phyloP scores from a whole-genome alignment of 2,113 vertebrate species.

The Peromyscus polionotus region DNA sequence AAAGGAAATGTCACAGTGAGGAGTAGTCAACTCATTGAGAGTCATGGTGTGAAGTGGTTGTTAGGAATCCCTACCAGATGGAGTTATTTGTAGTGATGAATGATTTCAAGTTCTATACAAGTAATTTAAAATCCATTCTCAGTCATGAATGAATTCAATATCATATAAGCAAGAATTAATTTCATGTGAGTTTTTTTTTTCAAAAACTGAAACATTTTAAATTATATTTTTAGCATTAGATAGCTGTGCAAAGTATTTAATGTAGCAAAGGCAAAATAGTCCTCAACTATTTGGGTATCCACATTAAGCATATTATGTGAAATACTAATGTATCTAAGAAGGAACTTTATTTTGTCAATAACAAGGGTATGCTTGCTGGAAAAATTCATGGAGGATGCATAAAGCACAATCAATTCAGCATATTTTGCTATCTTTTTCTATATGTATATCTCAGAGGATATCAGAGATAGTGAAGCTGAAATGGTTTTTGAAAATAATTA shows the following conservation, averaged over 20 bases:
- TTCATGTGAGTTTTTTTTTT: constrained; percentile 35
- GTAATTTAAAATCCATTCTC: constrained; percentile 80
- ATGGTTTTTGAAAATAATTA: not conserved
- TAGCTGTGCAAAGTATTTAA: constrained; percentile 34
- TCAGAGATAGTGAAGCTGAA: not conserved
- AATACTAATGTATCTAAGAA: not conserved
- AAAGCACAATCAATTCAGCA: not conserved
- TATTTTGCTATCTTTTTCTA: not conserved
- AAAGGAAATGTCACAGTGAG: constrained; percentile 77
- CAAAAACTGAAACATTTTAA: constrained; percentile 60
- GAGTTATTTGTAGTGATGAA: constrained; percentile 82
- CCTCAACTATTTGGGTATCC: not conserved
- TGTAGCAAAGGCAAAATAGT: constrained; percentile 48
- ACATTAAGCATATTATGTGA: not conserved
- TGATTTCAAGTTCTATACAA: constrained; percentile 81
- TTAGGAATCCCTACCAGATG: constrained; percentile 74
- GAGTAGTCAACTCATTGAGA: constrained; percentile 75
- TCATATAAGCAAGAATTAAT: constrained; percentile 67
- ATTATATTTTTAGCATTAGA: constrained; percentile 26
- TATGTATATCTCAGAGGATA: not conserved
- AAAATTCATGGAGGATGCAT: not conserved
- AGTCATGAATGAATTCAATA: constrained; percentile 68
- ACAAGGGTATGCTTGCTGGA: not conserved
- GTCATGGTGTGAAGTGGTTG: constrained; percentile 67
- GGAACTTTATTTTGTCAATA: not conserved